Base-by-base conservation (phyloP, 2,888 invertebrate species). In the Amiota minor region DNA sequence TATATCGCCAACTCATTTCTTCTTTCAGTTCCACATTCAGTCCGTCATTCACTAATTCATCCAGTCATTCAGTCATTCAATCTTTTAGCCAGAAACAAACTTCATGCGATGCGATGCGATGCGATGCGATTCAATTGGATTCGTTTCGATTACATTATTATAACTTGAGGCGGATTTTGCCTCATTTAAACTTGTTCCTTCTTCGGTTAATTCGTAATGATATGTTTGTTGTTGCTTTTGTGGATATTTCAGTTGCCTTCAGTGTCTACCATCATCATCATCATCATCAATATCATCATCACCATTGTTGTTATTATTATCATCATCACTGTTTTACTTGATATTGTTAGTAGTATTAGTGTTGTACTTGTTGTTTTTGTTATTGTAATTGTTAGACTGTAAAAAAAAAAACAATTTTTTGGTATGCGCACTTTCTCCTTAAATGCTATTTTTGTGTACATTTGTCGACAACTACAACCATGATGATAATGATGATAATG, bases 181-280 rank as follows among this genome's bases (percentile, higher is more conserved):
- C 82, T 85, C 80, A 82, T 83, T 85, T 83, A 82, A 81, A 85
- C 85, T 76, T 77, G 85, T 82, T 83, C 85, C 85, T 78, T 77
- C 73, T 72, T 23, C 61, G 73, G 74, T 78, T 78, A 76, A 78
- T 75, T 78, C 79, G 73, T 76, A 78, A 78, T 76, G 77, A 78
- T 78, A 75, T 80, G 73, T 76, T 74, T 77, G 56, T 45, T 8
- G 72, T 56, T 79, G 67, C 67, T 70, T 69, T 75, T 74, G 72
- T 72, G 75, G 71, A 61, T 49, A 56, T 20, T 62, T 55, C 49
- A 2, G 69, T 59, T 79, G 65, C 67, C 68, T 71, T 74, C 76
- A 70, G 75, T 49, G 59, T 53, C 53, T 67, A 70, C 53, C 20
- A 14, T 64, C 71, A 71, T 62, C 65, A 47, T 72, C 74, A 72